These are phyloP conservation scores for Scarus forsteni DNA, from an alignment of 2,797 vertebrate genomes.

Conservation along the genomic window DNA sequence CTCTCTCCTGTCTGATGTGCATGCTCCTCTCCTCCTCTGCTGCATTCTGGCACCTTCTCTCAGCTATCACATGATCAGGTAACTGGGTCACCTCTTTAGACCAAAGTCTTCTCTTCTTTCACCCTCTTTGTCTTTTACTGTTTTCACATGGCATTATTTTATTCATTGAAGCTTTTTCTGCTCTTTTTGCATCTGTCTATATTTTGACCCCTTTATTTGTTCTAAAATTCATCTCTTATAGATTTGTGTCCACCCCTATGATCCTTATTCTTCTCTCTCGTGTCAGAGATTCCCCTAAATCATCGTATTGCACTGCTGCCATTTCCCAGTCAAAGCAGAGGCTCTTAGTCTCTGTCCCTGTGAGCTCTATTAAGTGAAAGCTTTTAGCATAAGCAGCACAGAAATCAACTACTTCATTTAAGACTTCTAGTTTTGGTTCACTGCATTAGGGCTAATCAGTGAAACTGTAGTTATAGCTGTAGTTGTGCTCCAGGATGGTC, in stretches of 20 bases:
- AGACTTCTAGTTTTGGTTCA: constrained; percentile 9
- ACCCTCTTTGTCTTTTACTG: constrained; percentile 32
- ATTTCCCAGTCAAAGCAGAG: constrained; percentile 25
- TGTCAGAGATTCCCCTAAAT: constrained; percentile 43
- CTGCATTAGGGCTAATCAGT: constrained; percentile 13
- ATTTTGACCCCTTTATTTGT: neutral
- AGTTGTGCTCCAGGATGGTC: constrained; percentile 20
- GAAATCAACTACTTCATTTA: constrained; percentile 19
- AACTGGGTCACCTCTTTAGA: constrained; percentile 87
- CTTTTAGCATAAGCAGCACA: constrained; percentile 39
- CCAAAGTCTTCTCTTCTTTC: constrained; percentile 63
- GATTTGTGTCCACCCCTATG: constrained; percentile 6
- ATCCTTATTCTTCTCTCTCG: constrained; percentile 17
- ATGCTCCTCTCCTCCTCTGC: constrained; percentile 94
- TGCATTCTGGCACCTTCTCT: constrained; percentile 98
- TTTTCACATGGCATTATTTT: constrained; percentile 20
- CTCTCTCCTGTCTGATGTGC: constrained; percentile 90
- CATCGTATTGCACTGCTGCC: constrained; percentile 42
- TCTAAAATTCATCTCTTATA: constrained; percentile 12
- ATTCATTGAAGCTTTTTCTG: constrained; percentile 2
- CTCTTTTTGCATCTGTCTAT: neutral
- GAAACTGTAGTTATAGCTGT: no score
- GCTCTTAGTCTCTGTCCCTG: constrained; percentile 19
- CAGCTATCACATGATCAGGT: constrained; percentile 99
- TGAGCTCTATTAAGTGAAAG: constrained; percentile 26